Conservation (phyloP, 2,888 invertebrate species). For the Tetrapedia diversipes region DNA sequence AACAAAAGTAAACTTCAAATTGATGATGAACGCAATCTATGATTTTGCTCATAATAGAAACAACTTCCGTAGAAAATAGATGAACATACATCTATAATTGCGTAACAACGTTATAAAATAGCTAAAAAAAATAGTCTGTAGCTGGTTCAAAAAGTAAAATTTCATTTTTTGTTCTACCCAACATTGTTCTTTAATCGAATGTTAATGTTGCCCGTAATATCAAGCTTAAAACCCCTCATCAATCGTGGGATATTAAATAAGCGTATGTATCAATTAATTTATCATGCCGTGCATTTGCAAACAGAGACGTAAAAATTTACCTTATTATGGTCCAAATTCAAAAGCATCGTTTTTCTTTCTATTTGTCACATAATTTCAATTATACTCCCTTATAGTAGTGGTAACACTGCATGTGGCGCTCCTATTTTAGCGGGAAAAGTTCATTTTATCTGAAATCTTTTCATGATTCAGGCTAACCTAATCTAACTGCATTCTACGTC, state of each 20-base stretch:
- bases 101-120: neutral
- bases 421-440: conserved; percentile 10
- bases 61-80: conserved; percentile 14
- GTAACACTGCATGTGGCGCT: conserved; percentile 15
- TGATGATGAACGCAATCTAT: neutral
- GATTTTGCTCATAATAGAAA: conserved; percentile 15
- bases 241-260: conserved; percentile 17
- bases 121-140: neutral
- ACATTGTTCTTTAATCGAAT: neutral
- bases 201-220: conserved; percentile 28
- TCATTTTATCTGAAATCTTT: conserved; percentile 18
- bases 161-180: conserved; percentile 6
- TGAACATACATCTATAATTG: neutral
- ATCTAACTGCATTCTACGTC: neutral
- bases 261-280: conserved; percentile 39
- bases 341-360: neutral
- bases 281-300: neutral
- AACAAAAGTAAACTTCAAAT: conserved; percentile 9
- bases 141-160: neutral
- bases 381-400: neutral
- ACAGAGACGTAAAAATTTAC: neutral
- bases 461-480: neutral
- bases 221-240: conserved; percentile 4
- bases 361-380: conserved; percentile 7
- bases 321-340: neutral